Percentiles rank a stretch among this genome's conserved stretches.
Conservation (phyloP, 2,888 invertebrate genomes). For the Ernsta delagoae region DNA sequence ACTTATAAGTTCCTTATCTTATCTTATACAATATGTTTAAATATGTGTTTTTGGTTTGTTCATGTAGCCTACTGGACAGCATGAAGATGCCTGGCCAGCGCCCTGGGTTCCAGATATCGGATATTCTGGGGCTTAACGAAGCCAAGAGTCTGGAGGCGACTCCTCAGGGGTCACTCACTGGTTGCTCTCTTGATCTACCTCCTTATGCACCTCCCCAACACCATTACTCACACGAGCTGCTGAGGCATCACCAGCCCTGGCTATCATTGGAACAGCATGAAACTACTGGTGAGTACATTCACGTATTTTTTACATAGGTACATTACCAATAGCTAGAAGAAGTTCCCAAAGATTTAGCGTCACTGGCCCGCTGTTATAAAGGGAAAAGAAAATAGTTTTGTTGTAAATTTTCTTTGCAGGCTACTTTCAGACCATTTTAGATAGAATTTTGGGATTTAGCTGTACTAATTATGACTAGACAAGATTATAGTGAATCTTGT, state of each 20-base stretch:
- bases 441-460: too few relatives aligned
- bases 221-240: slow-evolving; percentile 70
- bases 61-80: slow-evolving; percentile 90
- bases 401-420: too few relatives aligned
- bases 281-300: slow-evolving; percentile 56
- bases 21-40: not conserved
- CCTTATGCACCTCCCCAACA: slow-evolving; percentile 72
- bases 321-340: too few relatives aligned
- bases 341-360: too few relatives aligned
- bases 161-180: slow-evolving; percentile 57
- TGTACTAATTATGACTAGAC: too few relatives aligned
- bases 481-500: too few relatives aligned
- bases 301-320: slow-evolving; percentile 9
- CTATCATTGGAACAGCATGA: slow-evolving; percentile 75
- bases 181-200: slow-evolving; percentile 67
- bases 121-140: slow-evolving; percentile 95
- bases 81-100: slow-evolving; percentile 92
- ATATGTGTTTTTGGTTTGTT: slow-evolving; percentile 20
- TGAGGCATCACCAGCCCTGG: slow-evolving; percentile 79
- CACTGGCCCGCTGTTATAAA: too few relatives aligned
- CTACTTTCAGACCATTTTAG: too few relatives aligned
- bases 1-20: not conserved
- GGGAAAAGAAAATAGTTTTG: too few relatives aligned
- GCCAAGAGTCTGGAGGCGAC: slow-evolving; percentile 76
- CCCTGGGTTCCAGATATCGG: slow-evolving; percentile 96